phyloP scores from a whole-genome alignment of 2,113 vertebrate species.

The Melanocharis versteri region DNA sequence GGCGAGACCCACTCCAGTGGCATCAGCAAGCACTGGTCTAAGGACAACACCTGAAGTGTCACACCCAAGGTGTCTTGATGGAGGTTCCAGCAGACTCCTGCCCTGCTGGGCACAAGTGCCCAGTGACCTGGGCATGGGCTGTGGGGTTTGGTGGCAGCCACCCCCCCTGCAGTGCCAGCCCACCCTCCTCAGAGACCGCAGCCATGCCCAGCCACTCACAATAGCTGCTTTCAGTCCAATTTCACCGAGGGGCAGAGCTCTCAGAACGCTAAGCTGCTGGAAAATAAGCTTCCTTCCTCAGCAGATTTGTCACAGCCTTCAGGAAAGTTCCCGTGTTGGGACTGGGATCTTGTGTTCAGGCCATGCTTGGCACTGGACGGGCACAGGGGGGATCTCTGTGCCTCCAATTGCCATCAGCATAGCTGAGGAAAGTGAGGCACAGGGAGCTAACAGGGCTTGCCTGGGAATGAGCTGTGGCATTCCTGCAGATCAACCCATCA shows the following conservation, averaged over 20 bases:
- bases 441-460: not conserved
- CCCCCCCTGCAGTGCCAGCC: rapidly evolving
- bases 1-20: not conserved
- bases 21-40: not conserved
- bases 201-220: not conserved
- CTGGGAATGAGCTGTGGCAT: not conserved
- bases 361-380: rapidly evolving
- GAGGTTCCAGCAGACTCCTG: not conserved
- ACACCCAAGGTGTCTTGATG: not conserved
- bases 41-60: not conserved
- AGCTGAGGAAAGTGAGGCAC: not conserved
- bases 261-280: not conserved
- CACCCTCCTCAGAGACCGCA: rapidly evolving
- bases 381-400: not conserved
- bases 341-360: not conserved
- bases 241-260: not conserved
- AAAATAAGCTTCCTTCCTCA: not conserved
- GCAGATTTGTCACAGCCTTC: not conserved
- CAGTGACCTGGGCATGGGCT: not conserved
- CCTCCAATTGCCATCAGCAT: not conserved
- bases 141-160: not conserved
- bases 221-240: not conserved
- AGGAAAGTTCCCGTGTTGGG: not conserved
- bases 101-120: too few species aligned
- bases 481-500: not conserved